phyloP scores from a whole-genome alignment of 1,140 invertebrate genomes.

The Acyrthosiphon pisum region DNA sequence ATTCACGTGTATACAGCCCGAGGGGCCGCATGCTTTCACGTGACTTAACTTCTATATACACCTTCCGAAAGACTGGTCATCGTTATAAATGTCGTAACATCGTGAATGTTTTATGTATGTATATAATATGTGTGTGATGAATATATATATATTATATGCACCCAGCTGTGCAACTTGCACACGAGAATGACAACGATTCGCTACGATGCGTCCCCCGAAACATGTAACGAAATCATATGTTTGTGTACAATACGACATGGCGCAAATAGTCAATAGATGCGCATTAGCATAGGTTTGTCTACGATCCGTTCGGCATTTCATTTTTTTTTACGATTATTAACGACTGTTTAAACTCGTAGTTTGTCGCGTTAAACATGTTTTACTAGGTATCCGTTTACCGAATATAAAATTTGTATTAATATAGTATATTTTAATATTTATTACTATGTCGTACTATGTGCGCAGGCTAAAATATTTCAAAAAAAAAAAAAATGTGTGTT shows the following conservation, averaged over 20 bases:
- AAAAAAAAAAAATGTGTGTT: too few relatives aligned
- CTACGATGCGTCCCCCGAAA: not conserved
- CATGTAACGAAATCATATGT: not conserved
- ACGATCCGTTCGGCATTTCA: not conserved
- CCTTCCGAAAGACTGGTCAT: slow-evolving; percentile 35
- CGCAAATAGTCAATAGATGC: not conserved
- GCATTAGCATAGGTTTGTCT: not conserved
- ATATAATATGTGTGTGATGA: too few relatives aligned
- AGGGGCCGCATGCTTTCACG: slow-evolving; percentile 47
- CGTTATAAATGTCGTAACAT: not conserved
- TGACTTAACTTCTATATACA: slow-evolving; percentile 45
- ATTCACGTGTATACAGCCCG: not conserved
- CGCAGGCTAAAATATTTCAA: not conserved
- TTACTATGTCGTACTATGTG: not conserved
- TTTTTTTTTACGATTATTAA: not conserved
- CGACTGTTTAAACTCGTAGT: not conserved
- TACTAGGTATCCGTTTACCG: not conserved
- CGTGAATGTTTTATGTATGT: not conserved
- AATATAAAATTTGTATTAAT: too few relatives aligned
- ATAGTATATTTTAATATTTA: not conserved
- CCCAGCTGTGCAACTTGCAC: not conserved
- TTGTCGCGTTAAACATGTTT: not conserved
- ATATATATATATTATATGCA: not conserved
- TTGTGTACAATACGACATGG: not conserved
- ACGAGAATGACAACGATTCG: not conserved